Evolutionary conservation across 2,888 invertebrate genomes (phyloP).

Genomic region (Melolontha melolontha): DNA sequence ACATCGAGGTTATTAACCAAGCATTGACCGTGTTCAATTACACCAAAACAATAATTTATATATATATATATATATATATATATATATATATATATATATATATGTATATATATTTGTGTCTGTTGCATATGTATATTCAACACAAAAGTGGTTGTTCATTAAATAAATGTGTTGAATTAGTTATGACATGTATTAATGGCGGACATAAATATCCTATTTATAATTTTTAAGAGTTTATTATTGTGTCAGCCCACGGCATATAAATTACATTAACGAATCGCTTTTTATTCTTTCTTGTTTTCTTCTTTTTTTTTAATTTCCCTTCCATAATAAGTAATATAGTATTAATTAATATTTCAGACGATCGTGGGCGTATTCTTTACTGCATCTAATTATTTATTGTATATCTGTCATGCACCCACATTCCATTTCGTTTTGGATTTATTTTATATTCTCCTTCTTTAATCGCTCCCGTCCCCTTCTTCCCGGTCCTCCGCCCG

Average conservation of each 20-base stretch:
- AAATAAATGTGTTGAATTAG: constrained; percentile 36
- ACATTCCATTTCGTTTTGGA: constrained; percentile 43
- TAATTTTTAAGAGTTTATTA: constrained; percentile 43
- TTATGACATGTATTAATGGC: constrained; percentile 41
- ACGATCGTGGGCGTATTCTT: constrained; percentile 47
- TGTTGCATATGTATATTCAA: too few species aligned
- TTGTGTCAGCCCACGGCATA: constrained; percentile 40
- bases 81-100: too few species aligned
- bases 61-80: too few species aligned
- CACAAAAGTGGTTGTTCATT: constrained; percentile 24
- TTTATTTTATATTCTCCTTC: constrained; percentile 36
- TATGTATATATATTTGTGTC: too few species aligned
- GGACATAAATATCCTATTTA: constrained; percentile 44
- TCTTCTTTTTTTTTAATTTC: constrained; percentile 30
- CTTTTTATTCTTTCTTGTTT: constrained; percentile 8
- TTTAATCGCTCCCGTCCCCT: neutral
- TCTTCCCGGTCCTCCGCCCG: constrained; percentile 2
- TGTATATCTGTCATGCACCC: constrained; percentile 50
- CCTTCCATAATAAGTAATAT: constrained; percentile 45
- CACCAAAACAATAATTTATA: too few species aligned
- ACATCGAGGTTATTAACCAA: neutral
- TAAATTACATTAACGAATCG: constrained; percentile 42
- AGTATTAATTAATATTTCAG: constrained; percentile 50
- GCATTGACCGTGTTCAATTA: constrained; percentile 6
- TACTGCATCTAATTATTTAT: constrained; percentile 52